These are phyloP conservation scores for Megalonaias nervosa DNA, from an alignment of 1,140 invertebrate genomes.

Conservation along the genomic window DNA sequence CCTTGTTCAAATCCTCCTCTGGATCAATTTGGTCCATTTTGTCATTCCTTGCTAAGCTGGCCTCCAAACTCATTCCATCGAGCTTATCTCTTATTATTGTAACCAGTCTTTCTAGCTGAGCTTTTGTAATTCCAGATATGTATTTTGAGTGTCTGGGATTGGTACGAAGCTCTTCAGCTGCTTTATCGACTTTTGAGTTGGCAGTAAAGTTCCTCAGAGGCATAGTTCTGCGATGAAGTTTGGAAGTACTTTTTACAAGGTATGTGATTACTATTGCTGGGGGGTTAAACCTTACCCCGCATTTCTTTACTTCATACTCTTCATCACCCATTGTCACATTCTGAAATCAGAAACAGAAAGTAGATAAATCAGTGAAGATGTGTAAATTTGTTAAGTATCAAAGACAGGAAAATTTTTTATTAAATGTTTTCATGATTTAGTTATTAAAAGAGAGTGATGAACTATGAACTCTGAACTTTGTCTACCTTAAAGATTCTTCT, in stretches of 20 bases:
- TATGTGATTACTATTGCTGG: conserved; percentile 69
- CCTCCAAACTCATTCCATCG: conserved; percentile 66
- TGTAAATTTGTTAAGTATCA: too few species aligned
- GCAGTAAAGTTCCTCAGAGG: conserved; percentile 68
- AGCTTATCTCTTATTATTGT: conserved; percentile 65
- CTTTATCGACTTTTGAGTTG: conserved; percentile 51
- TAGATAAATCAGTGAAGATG: too few species aligned
- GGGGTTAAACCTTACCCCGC: conserved; percentile 69
- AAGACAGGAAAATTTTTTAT: too few species aligned
- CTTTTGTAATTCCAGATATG: conserved; percentile 55
- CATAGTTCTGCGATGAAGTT: conserved; percentile 66
- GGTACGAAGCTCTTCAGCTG: conserved; percentile 56
- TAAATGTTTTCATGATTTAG: too few species aligned
- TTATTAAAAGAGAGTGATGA: too few species aligned
- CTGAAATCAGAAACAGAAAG: conserved; percentile 9
- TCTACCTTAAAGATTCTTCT: too few species aligned
- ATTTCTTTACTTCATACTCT: conserved; percentile 51
- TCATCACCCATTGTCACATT: conserved; percentile 31
- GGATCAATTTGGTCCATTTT: conserved; percentile 66
- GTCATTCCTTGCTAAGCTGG: conserved; percentile 65
- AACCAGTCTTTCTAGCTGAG: conserved; percentile 62
- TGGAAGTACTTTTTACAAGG: conserved; percentile 47
- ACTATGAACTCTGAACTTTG: too few species aligned
- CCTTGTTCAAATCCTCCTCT: conserved; percentile 73
- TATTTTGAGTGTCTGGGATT: conserved; percentile 59